Evolutionary conservation across 1,140 invertebrate genomes (phyloP).

Genomic region (Phortica variegata): DNA sequence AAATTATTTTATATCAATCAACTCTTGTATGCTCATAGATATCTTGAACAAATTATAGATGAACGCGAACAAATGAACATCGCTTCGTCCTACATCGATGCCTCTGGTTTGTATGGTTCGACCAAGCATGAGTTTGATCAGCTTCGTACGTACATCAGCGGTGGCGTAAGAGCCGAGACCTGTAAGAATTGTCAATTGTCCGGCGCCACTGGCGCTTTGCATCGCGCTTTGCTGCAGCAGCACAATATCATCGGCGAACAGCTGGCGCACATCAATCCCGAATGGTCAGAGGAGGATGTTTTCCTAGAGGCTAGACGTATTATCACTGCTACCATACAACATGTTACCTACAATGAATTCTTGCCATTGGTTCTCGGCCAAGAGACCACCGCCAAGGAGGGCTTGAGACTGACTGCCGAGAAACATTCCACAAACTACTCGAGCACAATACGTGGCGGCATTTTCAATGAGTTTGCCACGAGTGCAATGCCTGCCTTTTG

Average conservation of each 20-base stretch:
- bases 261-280: slow-evolving; percentile 72
- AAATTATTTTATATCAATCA: not conserved
- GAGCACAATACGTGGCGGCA: slow-evolving; percentile 63
- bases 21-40: not conserved
- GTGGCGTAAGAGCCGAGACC: slow-evolving; percentile 65
- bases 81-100: slow-evolving; percentile 84
- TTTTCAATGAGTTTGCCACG: slow-evolving; percentile 69
- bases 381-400: slow-evolving; percentile 51
- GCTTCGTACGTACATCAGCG: slow-evolving; percentile 73
- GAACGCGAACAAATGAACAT: slow-evolving; percentile 84
- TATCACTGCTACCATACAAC: slow-evolving; percentile 78
- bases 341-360: slow-evolving; percentile 84
- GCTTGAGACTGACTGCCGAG: slow-evolving; percentile 53
- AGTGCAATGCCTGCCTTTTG: slow-evolving; percentile 74
- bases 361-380: slow-evolving; percentile 75
- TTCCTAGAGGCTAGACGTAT: slow-evolving; percentile 79
- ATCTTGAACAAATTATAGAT: slow-evolving; percentile 48
- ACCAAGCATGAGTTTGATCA: slow-evolving; percentile 68
- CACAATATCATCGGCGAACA: slow-evolving; percentile 81
- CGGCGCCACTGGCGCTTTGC: slow-evolving; percentile 62
- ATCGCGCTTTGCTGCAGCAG: slow-evolving; percentile 72
- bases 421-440: slow-evolving; percentile 68
- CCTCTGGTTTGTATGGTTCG: slow-evolving; percentile 81
- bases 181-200: slow-evolving; percentile 60
- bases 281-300: slow-evolving; percentile 81